These are phyloP conservation scores for Telmatherina bonti DNA, from an alignment of 2,797 vertebrate genomes.

Conservation along the genomic window DNA sequence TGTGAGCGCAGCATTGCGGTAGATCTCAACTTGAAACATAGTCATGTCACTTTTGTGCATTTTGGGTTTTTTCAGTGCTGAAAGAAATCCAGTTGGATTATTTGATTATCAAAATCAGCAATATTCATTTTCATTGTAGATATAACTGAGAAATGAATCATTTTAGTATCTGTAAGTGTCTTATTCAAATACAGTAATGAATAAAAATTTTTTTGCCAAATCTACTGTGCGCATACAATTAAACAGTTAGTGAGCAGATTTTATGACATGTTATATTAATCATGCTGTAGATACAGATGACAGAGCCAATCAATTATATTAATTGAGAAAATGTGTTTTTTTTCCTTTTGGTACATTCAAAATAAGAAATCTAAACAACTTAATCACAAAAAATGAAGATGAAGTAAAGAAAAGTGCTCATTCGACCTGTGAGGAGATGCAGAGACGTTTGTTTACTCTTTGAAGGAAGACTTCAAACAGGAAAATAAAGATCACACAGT, in stretches of 20 bases:
- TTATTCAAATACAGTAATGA: too few species aligned
- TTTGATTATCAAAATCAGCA: background rate
- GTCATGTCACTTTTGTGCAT: background rate
- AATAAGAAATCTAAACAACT: background rate
- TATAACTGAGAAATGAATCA: background rate
- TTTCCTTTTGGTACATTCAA: background rate
- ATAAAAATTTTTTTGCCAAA: too few species aligned
- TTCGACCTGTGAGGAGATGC: conserved; percentile 4
- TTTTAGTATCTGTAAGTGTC: background rate
- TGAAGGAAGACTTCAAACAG: conserved; percentile 32
- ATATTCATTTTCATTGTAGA: background rate
- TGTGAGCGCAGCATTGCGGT: background rate
- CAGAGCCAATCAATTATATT: background rate
- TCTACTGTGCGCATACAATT: too few species aligned
- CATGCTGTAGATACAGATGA: too few species aligned
- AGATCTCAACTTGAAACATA: conserved; percentile 7
- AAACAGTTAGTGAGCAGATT: background rate
- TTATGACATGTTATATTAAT: background rate
- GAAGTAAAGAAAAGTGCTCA: background rate
- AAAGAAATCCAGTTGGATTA: background rate
- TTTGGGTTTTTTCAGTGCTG: background rate
- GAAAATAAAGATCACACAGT: conserved; percentile 23
- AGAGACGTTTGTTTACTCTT: conserved; percentile 27
- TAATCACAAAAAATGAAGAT: background rate
- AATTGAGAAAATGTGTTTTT: background rate